Evolutionary conservation across 2,113 vertebrate species (phyloP).

Genomic region (Cinclus cinclus): DNA sequence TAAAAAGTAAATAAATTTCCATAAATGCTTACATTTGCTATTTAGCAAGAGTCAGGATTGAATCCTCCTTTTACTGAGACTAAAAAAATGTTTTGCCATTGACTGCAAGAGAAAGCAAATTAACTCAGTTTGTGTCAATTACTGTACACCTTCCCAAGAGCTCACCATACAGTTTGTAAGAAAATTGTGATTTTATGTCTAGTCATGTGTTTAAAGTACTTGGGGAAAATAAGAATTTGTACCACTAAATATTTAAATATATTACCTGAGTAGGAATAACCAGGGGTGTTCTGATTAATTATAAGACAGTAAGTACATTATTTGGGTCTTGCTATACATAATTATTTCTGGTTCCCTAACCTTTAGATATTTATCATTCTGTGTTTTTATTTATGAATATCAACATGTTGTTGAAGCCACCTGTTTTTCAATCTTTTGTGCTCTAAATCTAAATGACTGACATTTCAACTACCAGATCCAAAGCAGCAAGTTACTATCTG

Average conservation of each 20-base stretch:
- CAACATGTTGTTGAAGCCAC: background rate
- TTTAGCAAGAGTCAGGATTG: background rate
- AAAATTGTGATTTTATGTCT: background rate
- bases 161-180: background rate
- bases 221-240: background rate
- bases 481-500: background rate
- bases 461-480: background rate
- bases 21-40: background rate
- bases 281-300: background rate
- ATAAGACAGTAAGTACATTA: background rate
- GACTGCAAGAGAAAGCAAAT: background rate
- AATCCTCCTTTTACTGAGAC: background rate
- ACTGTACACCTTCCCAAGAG: background rate
- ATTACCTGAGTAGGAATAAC: background rate
- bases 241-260: background rate
- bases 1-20: background rate
- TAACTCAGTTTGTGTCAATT: background rate
- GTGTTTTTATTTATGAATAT: background rate
- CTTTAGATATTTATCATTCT: background rate
- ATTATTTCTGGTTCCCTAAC: background rate
- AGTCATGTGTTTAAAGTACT: background rate
- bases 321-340: background rate
- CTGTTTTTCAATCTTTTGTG: background rate
- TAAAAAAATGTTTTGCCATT: background rate
- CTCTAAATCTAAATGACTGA: background rate